Base-by-base conservation (phyloP, 2,797 vertebrate species). In the Takifugu rubripes region DNA sequence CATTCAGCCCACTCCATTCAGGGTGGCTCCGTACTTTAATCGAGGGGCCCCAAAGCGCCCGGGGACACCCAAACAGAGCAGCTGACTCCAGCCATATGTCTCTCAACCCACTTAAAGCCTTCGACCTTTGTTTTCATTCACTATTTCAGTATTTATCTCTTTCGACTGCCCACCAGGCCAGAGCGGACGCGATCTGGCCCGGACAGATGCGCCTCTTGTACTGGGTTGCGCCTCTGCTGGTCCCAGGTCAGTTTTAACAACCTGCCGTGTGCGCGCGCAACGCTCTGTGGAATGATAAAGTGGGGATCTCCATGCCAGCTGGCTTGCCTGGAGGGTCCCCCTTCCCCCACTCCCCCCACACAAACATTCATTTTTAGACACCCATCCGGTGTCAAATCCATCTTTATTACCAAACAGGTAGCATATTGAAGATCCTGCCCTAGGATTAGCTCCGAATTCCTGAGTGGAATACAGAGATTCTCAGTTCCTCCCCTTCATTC, bases 191-290 rank as follows among this genome's bases (percentile, higher is more conserved):
- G 3, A 3, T 49, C 48, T 16, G 54, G 57, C 60, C 31, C 56
- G 29, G 47, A 72, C 78, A 80, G 25, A 59, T 84, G 84, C 85
- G 70, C 50, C 59, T 57, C 59, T 7, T 8, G 4, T 7, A 33
- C 31, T 7, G 27, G 4, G 27, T 29, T 7, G 49, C 14, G 16
- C 56, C 59, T 65, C 61, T 49, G 56, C 14, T 25, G 25, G 52
- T 78, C 68, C 56, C 71, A 27, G 82, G 78, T 84, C 82, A 78
- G 61, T 63, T 65, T 74, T 67, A 58, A 29, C 60, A 5, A 9
- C 7, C 5, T 10, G 6, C 27, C 9, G 31, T 3, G 27, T 3
- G 31, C 5, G 8, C 29, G 27, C 9, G 31, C 5, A 33, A 6
- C 27, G 27, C 27, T 6, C 27, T 27, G 64, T 68, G 61, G 66